Evolutionary conservation across 2,113 vertebrate genomes (phyloP).

Genomic region (Phyllostomus discolor): DNA sequence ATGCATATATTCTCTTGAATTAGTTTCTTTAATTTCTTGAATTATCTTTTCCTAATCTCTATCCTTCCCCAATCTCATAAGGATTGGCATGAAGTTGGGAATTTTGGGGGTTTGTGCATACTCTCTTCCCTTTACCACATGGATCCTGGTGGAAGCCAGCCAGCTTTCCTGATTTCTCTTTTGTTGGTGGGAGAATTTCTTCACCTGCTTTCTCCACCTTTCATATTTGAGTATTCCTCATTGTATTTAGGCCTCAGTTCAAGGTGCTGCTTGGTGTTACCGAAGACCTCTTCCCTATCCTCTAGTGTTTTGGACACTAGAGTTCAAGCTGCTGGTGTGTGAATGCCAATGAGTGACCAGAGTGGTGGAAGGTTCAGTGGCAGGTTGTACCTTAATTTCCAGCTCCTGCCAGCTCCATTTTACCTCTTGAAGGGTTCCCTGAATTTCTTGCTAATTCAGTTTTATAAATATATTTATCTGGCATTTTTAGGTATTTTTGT

Average conservation of each 20-base stretch:
- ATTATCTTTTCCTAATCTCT: background rate
- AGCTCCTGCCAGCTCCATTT: background rate
- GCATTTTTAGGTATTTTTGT: background rate
- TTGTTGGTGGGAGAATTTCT: background rate
- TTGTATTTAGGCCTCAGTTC: background rate
- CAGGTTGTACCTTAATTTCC: no score
- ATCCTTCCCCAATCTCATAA: background rate
- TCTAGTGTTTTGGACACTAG: background rate
- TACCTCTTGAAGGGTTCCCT: background rate
- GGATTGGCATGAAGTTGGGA: rapidly evolving
- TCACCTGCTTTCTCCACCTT: rapidly evolving
- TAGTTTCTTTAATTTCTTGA: background rate
- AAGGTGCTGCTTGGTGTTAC: background rate
- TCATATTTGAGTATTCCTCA: background rate
- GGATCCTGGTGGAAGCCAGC: background rate
- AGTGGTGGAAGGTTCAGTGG: background rate
- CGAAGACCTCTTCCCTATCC: background rate
- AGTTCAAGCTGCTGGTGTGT: background rate
- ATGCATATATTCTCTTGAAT: no score
- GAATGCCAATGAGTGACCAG: rapidly evolving
- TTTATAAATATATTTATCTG: background rate
- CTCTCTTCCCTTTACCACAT: rapidly evolving
- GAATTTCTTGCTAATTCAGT: background rate
- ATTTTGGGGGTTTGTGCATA: rapidly evolving
- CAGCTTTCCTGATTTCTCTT: background rate